Evolutionary conservation across 2,113 vertebrate genomes (phyloP), one percentile per base, ranked within the genome.

Genomic region (Hippolais icterina): DNA sequence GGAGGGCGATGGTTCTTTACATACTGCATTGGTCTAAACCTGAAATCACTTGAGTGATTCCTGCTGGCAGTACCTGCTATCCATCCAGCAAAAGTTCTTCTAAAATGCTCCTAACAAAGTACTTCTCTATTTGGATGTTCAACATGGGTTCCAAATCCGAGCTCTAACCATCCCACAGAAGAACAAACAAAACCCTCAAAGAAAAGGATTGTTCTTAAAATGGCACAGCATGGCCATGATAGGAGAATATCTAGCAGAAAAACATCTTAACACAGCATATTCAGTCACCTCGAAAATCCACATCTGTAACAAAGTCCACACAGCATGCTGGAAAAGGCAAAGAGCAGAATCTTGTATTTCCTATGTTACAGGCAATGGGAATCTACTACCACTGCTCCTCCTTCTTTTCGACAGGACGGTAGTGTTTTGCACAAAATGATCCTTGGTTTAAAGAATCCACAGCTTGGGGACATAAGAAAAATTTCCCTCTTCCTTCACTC

Each of bases 391-490:
- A 54, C 33, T 89, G 94, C 39, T 95, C 52, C 90, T 93, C 59
- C 39, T 14, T 29, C 78, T 88, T 81, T 92, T 92, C 80, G 89
- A 92, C 72, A 95, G 89, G 87, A 96, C 78, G 80, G 80, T 94
- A 84, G 47, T 71, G 39, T 93, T 93, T 70, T 94, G 80, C 75
- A 72, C 52, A 90, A 93, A 94, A 93, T 37, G 24, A 75, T 69
- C 44, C 57, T 87, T n/a, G 37, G 41, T 92, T 92, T 50, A 66
- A 83, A 68, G 75, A 35, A 85, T 50, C 41, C 63, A 80, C 46
- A 83, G 50, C 42, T 74, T 70, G 33, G 29, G 47, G 28, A 90
- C 21, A 24, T 28, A 78, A 68, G 19, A 41, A 90, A n/a, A 39
- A 50, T 47, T 54, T 47, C 19, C 29, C 20, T 70, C 28, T 64